Evolutionary conservation across 2,797 vertebrate genomes (phyloP).

Genomic region (Sorex maritimensis): DNA sequence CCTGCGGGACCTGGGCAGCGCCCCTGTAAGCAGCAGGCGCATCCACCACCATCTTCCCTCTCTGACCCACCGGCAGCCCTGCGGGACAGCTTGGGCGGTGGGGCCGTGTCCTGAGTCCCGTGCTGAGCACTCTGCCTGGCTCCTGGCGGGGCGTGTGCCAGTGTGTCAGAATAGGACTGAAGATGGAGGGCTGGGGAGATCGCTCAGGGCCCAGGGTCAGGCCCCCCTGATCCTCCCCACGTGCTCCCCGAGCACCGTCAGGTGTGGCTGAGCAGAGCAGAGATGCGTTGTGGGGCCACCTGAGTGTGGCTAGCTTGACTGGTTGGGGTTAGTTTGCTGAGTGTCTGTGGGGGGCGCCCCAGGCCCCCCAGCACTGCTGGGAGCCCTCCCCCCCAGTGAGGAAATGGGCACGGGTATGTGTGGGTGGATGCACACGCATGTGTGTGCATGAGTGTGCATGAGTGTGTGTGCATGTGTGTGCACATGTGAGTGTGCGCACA

Average conservation of each 20-base stretch:
- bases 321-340: too few relatives aligned
- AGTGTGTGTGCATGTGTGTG: too few relatives aligned
- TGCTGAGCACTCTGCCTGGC: too few relatives aligned
- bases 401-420: too few relatives aligned
- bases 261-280: neutral
- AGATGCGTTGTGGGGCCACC: neutral
- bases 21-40: slow-evolving; percentile 44
- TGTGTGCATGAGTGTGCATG: too few relatives aligned
- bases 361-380: neutral
- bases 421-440: too few relatives aligned
- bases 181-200: neutral
- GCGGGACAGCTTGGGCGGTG: slow-evolving; percentile 8
- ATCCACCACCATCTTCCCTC: slow-evolving; percentile 67
- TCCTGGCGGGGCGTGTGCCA: too few relatives aligned
- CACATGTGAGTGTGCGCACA: too few relatives aligned
- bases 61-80: slow-evolving; percentile 21
- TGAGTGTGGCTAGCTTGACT: too few relatives aligned
- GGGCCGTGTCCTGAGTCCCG: neutral
- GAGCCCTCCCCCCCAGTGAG: too few relatives aligned
- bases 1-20: slow-evolving; percentile 29
- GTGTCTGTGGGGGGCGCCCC: neutral
- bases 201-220: neutral
- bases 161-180: too few relatives aligned
- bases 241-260: neutral
- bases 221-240: too few relatives aligned